Evolutionary conservation across 2,113 vertebrate species (phyloP).

Genomic region (Lycocorax pyrrhopterus): DNA sequence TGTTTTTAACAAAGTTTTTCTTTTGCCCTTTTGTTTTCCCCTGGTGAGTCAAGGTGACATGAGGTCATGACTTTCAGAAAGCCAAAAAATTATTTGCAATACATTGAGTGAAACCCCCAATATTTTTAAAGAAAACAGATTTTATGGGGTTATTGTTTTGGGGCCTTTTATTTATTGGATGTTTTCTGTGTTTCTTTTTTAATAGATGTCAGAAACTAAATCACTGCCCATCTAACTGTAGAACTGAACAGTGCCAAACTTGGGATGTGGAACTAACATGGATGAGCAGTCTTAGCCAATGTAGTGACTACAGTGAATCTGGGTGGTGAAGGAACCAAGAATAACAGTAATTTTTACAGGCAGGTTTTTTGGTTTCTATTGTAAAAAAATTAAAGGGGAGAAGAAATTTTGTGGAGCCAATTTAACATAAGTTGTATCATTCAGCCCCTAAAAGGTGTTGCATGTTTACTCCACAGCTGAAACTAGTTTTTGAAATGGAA

Average conservation of each 20-base stretch:
- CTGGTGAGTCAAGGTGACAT: neutral
- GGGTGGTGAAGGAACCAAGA: neutral
- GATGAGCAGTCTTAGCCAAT: neutral
- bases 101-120: neutral
- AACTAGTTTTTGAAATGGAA: neutral
- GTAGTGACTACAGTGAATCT: neutral
- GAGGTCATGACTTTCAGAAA: neutral
- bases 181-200: neutral
- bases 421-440: rapidly evolving
- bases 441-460: neutral
- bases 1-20: neutral
- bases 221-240: neutral
- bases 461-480: neutral
- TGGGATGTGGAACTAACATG: neutral
- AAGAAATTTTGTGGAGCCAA: neutral
- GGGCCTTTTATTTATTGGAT: rapidly evolving
- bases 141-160: neutral
- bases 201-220: neutral
- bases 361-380: neutral
- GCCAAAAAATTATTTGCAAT: neutral
- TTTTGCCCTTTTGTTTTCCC: rapidly evolving
- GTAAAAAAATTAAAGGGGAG: rapidly evolving
- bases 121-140: neutral
- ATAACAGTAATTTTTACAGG: neutral
- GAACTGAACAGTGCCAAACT: too few species aligned